Evolutionary conservation across 2,888 invertebrate species (phyloP).

Genomic region (Lydus trimaculatus): DNA sequence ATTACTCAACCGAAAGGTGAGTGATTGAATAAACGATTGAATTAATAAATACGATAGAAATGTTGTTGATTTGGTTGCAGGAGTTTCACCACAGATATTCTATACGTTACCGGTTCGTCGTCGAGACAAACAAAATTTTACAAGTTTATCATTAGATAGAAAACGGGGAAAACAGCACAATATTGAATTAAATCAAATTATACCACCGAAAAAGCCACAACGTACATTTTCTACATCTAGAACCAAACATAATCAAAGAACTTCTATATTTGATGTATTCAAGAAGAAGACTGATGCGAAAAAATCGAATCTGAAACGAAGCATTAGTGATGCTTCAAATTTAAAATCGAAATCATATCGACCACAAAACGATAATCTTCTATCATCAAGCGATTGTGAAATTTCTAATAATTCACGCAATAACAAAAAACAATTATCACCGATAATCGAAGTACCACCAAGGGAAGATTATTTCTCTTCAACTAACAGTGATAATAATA

Average conservation of each 20-base stretch:
- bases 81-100: slow-evolving; percentile 67
- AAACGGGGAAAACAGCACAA: slow-evolving; percentile 60
- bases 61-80: slow-evolving; percentile 46
- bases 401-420: slow-evolving; percentile 58
- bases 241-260: slow-evolving; percentile 63
- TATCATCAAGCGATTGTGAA: slow-evolving; percentile 37
- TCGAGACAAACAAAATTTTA: slow-evolving; percentile 61
- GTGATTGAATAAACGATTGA: slow-evolving; percentile 7
- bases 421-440: slow-evolving; percentile 75
- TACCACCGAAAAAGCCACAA: slow-evolving; percentile 53
- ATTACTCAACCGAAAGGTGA: slow-evolving; percentile 49
- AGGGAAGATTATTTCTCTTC: slow-evolving; percentile 71
- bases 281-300: slow-evolving; percentile 67
- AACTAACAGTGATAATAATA: slow-evolving; percentile 30
- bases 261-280: slow-evolving; percentile 73
- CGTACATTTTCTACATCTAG: slow-evolving; percentile 64
- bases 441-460: slow-evolving; percentile 80
- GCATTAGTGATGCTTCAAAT: slow-evolving; percentile 66
- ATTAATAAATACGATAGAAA: neutral
- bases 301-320: slow-evolving; percentile 62
- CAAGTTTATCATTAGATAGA: slow-evolving; percentile 48
- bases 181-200: slow-evolving; percentile 62
- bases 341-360: slow-evolving; percentile 64
- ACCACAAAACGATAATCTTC: slow-evolving; percentile 61
- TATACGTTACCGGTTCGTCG: slow-evolving; percentile 71